Percentiles rank a stretch among this genome's conserved stretches.
Conservation (phyloP, 2,888 invertebrate species). For the Drosophila recens region DNA sequence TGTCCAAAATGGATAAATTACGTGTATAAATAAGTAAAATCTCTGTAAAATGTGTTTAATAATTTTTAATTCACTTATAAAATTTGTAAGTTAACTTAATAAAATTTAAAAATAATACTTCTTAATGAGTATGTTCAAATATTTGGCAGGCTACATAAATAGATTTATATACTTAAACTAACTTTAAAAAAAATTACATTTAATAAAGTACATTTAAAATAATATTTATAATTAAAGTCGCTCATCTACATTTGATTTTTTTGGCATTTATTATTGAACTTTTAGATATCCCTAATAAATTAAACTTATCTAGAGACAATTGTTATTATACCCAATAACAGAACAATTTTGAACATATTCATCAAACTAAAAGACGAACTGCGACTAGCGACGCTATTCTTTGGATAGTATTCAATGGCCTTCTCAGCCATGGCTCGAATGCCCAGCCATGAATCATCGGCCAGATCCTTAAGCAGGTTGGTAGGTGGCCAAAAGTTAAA, state of each 20-base stretch:
- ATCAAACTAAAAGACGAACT: background rate
- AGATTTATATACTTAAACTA: no score
- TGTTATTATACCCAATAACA: slow-evolving; percentile 8
- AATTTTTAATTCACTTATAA: background rate
- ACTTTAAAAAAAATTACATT: no score
- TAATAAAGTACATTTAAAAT: background rate
- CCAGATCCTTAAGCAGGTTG: slow-evolving; percentile 86
- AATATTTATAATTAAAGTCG: background rate
- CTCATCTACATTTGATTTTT: background rate
- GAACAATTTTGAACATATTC: slow-evolving; percentile 15
- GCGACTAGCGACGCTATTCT: background rate
- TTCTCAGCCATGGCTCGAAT: slow-evolving; percentile 80
- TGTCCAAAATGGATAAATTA: background rate
- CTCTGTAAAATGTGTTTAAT: background rate
- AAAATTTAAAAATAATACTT: background rate
- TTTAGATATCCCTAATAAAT: background rate
- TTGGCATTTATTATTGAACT: background rate
- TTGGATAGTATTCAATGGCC: slow-evolving; percentile 65
- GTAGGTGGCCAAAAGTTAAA: slow-evolving; percentile 87
- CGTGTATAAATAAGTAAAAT: background rate
- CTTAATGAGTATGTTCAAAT: no score
- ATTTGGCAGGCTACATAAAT: no score
- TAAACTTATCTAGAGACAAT: background rate
- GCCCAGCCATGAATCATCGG: slow-evolving; percentile 87
- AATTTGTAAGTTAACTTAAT: background rate